Evolutionary conservation across 1,140 invertebrate genomes (phyloP), one percentile per base, ranked within the genome.

Genomic region (Brachionus calyciflorus): DNA sequence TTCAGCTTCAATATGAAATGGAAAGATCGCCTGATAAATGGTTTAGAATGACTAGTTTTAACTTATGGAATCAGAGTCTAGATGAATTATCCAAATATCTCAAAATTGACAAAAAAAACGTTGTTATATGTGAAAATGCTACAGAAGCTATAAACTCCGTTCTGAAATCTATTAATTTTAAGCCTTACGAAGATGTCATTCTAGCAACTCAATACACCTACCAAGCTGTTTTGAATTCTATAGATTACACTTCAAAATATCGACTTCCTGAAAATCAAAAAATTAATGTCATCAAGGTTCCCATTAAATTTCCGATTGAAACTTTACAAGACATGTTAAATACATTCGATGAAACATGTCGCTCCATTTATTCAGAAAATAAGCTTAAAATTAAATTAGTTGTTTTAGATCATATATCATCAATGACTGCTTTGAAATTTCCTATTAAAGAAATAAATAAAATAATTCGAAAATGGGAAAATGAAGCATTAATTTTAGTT

Each of bases 371-470:
- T 3, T 44, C 26, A 0, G 40, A 65, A 26, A 65, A 44, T 24
- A 65, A 65, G 12, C 44, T 65, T 44, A 51, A 51, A 24, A 33
- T 70, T 14, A 21, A 24, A 44, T 30, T 70, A 17, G 44, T 46
- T n/a, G 17, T 70, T 37, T 33, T 70, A 33, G 65, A 70, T 37
- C 65, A 70, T 49, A 70, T 70, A 30, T 49, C 65, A 33, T 49
- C 44, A 10, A 19, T 46, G 33, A 70, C 65, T 6, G 65, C 65
- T 1, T 49, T 70, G n/a, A 33, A 12, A 17, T 70, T 70, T 51
- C 65, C 65, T 19, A 51, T 70, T 19, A 33, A 48, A n/a, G 28
- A 70, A 33, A 51, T 70, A 12, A 49, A 6, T 49, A 0, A n/a
- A 21, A n/a, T 49, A 3, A 30, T 70, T 37, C 44, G 37, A 30